Conservation (phyloP, 2,113 vertebrate species). For the Pyxicephalus adspersus region DNA sequence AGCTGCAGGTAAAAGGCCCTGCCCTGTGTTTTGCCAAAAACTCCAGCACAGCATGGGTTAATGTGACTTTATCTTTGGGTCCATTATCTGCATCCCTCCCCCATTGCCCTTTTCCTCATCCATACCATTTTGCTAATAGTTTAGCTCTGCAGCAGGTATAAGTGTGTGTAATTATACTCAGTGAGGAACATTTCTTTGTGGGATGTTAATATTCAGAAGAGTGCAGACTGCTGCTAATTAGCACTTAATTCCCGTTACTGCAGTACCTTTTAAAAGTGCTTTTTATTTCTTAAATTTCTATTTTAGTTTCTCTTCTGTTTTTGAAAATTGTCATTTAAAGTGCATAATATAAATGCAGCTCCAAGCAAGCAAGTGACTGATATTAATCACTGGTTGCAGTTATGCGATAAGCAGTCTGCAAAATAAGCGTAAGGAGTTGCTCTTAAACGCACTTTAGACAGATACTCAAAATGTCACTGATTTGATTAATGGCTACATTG, state of each 20-base stretch:
- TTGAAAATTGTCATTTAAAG: not conserved
- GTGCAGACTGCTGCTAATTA: conserved; percentile 43
- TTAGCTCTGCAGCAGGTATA: conserved; percentile 49
- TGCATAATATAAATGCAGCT: not conserved
- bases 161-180: conserved; percentile 52
- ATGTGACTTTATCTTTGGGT: not conserved
- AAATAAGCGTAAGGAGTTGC: not conserved
- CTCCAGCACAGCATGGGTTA: conserved; percentile 13
- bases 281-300: conserved; percentile 11
- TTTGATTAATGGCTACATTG: not conserved
- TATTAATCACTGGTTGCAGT: conserved; percentile 27
- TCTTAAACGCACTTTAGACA: not conserved
- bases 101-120: not conserved
- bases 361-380: not conserved
- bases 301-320: not conserved
- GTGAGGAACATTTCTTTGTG: conserved; percentile 41
- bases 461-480: not conserved
- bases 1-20: conserved; percentile 83
- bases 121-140: conserved; percentile 46
- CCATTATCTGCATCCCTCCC: not conserved
- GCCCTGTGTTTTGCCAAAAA: no score
- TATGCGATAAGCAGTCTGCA: conserved; percentile 8
- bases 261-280: not conserved
- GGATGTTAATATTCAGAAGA: conserved; percentile 43
- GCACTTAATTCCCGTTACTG: conserved; percentile 24